phyloP scores from a whole-genome alignment of 2,113 vertebrate species.

The Sturnus vulgaris region DNA sequence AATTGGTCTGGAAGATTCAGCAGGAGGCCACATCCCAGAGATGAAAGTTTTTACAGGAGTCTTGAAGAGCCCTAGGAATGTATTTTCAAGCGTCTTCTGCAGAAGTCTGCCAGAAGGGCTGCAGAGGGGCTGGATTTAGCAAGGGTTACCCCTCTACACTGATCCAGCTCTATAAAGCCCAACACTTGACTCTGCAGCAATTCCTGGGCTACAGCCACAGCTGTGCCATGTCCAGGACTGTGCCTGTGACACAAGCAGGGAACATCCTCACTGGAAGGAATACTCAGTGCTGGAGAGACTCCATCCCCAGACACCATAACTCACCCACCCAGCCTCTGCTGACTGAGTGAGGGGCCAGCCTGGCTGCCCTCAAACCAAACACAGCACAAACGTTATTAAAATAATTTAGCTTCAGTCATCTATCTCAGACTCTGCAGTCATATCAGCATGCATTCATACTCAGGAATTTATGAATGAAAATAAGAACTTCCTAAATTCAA shows the following conservation, averaged over 20 bases:
- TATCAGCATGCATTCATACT: not conserved
- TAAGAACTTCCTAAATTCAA: not conserved
- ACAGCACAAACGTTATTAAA: not conserved
- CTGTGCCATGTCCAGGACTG: accelerated
- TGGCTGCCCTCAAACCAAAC: not conserved
- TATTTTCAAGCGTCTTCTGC: not conserved
- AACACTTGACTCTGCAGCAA: not conserved
- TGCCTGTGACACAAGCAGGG: not conserved
- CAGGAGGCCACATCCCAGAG: not conserved
- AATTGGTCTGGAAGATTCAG: not conserved
- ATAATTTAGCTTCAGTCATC: not conserved
- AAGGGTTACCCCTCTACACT: not conserved
- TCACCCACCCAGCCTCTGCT: accelerated
- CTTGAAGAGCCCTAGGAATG: not conserved
- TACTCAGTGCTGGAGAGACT: not conserved
- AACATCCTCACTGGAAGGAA: not conserved
- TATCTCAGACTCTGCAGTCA: not conserved
- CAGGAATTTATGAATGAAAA: not conserved
- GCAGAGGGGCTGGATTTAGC: not conserved
- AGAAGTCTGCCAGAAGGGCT: not conserved
- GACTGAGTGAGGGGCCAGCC: not conserved
- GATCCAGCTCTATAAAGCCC: not conserved
- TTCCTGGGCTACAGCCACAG: not conserved
- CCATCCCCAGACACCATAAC: accelerated
- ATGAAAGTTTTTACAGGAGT: not conserved